phyloP scores from a whole-genome alignment of 2,888 invertebrate genomes.

The Phasia obesa region DNA sequence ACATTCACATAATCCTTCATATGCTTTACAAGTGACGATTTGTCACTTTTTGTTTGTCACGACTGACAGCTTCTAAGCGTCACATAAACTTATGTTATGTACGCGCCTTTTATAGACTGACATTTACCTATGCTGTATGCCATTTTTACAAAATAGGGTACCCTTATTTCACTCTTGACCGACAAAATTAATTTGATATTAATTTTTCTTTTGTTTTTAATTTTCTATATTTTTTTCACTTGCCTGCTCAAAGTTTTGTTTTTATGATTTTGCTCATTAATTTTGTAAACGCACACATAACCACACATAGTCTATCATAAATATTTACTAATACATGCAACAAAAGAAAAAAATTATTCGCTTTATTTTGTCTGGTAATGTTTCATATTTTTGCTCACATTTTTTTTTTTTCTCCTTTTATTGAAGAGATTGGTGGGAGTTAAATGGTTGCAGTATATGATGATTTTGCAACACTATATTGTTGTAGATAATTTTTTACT shows the following conservation, averaged over 20 bases:
- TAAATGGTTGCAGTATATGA: slow-evolving; percentile 27
- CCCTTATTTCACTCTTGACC: slow-evolving; percentile 5
- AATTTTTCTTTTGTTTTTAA: slow-evolving; percentile 1
- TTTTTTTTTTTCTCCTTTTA: neutral
- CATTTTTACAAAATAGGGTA: slow-evolving; percentile 15
- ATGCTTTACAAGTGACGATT: too few relatives aligned
- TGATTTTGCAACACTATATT: slow-evolving; percentile 56
- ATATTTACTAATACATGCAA: slow-evolving; percentile 32
- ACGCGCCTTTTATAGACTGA: too few relatives aligned
- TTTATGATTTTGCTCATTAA: slow-evolving; percentile 62
- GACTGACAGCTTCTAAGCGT: too few relatives aligned
- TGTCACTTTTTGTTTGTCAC: too few relatives aligned
- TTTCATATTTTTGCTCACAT: neutral
- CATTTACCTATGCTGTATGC: too few relatives aligned
- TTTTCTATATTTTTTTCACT: slow-evolving; percentile 8
- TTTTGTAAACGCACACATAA: slow-evolving; percentile 32
- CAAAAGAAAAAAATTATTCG: neutral
- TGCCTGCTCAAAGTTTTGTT: slow-evolving; percentile 6
- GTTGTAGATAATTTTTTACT: slow-evolving; percentile 43
- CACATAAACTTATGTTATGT: too few relatives aligned
- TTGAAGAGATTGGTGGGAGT: neutral
- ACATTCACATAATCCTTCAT: too few relatives aligned
- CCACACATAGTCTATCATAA: slow-evolving; percentile 15
- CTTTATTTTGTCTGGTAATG: slow-evolving; percentile 5
- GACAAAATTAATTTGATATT: neutral